phyloP scores from a whole-genome alignment of 2,888 invertebrate species.

The Cenopis cana region DNA sequence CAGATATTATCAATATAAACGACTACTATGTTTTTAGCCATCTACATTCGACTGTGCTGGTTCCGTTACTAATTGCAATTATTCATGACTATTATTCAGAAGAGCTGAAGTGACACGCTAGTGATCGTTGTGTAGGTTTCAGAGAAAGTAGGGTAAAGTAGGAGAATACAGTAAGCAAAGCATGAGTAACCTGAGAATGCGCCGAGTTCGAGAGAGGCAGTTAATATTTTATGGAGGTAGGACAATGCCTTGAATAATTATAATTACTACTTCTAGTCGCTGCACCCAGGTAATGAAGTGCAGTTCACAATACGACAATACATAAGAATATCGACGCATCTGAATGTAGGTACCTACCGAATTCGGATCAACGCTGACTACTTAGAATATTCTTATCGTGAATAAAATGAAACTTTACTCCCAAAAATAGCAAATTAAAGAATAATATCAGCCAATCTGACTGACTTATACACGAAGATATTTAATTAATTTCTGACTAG shows the following conservation, averaged over 20 bases:
- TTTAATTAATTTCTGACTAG: too few relatives aligned
- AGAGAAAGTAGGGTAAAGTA: constrained; percentile 38
- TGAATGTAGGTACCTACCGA: too few relatives aligned
- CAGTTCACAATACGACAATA: not conserved
- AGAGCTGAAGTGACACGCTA: constrained; percentile 2
- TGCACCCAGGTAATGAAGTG: constrained; percentile 9
- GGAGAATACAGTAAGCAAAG: constrained; percentile 16
- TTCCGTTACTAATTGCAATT: constrained; percentile 6
- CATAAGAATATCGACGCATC: constrained; percentile 34
- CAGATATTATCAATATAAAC: not conserved
- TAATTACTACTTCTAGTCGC: constrained; percentile 5
- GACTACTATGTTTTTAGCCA: not conserved
- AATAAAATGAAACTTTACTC: too few relatives aligned
- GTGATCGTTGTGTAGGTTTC: constrained; percentile 19
- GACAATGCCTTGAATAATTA: constrained; percentile 33
- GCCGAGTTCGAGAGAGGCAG: constrained; percentile 27
- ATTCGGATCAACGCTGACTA: too few relatives aligned
- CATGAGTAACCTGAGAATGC: constrained; percentile 36
- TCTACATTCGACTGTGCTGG: not conserved
- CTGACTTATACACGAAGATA: too few relatives aligned
- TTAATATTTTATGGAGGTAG: constrained; percentile 34
- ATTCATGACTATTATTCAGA: constrained; percentile 14
- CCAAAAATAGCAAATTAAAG: too few relatives aligned
- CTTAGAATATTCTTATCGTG: too few relatives aligned
- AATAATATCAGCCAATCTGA: too few relatives aligned